These are phyloP conservation scores for Synanthedon formicaeformis DNA, from an alignment of 2,888 invertebrate genomes.

Conservation along the genomic window DNA sequence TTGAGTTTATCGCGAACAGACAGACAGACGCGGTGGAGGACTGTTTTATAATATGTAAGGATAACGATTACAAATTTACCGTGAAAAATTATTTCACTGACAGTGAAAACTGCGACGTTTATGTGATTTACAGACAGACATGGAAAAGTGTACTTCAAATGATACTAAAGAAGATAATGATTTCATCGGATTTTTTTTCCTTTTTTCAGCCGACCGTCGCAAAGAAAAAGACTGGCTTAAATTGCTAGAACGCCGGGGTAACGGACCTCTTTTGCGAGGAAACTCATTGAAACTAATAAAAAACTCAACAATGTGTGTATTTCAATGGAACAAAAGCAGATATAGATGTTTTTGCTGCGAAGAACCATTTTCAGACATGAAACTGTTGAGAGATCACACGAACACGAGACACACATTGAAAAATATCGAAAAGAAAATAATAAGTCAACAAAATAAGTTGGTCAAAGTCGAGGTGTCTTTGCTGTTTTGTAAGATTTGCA, in stretches of 20 bases:
- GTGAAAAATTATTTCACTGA: too few species aligned
- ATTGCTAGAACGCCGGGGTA: conserved; percentile 33
- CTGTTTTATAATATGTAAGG: too few species aligned
- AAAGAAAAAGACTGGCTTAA: conserved; percentile 22
- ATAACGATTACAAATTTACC: too few species aligned
- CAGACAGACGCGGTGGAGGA: too few species aligned
- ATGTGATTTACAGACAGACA: too few species aligned
- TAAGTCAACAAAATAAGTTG: conserved; percentile 39
- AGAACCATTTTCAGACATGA: conserved; percentile 40
- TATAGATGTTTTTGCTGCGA: conserved; percentile 53
- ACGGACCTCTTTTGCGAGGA: conserved; percentile 33
- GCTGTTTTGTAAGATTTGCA: conserved; percentile 40
- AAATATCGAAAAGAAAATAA: conserved; percentile 44
- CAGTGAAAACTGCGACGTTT: too few species aligned
- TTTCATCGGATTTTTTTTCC: too few species aligned
- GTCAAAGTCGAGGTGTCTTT: conserved; percentile 50
- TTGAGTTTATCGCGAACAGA: too few species aligned
- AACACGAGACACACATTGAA: conserved; percentile 24
- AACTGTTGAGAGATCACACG: conserved; percentile 32
- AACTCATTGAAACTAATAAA: conserved; percentile 65
- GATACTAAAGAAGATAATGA: too few species aligned
- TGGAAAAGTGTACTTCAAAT: too few species aligned
- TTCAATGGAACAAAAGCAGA: conserved; percentile 53
- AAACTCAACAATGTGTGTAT: conserved; percentile 45
- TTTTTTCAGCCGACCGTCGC: not conserved